Evolutionary conservation across 2,113 vertebrate species (phyloP).

Genomic region (Falco punctatus): DNA sequence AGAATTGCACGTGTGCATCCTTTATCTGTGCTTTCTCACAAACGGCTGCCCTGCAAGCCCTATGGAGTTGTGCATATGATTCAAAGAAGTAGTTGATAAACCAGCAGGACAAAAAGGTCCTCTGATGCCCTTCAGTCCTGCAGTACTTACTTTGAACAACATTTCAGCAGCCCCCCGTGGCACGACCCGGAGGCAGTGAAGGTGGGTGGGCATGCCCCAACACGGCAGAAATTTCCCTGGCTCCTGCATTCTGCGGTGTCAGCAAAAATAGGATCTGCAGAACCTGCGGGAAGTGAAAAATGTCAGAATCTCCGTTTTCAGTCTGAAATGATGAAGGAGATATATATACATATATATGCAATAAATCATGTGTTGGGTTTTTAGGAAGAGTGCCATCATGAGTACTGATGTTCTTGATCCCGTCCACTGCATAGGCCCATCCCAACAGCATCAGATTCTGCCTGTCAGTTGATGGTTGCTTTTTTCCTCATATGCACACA

Average conservation of each 20-base stretch:
- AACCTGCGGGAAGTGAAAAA: conserved; percentile 16
- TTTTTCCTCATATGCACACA: neutral
- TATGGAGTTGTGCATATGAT: fast-evolving
- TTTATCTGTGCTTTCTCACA: neutral
- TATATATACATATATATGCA: neutral
- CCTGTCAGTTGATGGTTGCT: neutral
- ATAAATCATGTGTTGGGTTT: fast-evolving
- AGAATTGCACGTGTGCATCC: fast-evolving
- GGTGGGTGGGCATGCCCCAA: neutral
- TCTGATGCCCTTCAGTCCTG: neutral
- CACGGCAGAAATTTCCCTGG: conserved; percentile 43
- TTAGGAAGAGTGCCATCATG: neutral
- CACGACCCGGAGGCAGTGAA: neutral
- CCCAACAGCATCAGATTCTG: neutral
- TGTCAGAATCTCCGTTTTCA: neutral
- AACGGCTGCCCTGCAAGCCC: neutral
- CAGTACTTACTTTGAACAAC: conserved; percentile 31
- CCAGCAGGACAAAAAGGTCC: neutral
- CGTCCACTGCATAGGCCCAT: neutral
- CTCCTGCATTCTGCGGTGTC: neutral
- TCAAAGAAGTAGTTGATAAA: neutral
- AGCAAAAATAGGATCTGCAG: neutral
- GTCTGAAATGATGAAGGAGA: neutral
- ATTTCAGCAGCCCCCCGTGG: neutral
- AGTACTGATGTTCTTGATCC: neutral